Percentiles rank a stretch among this genome's conserved stretches.
Evolutionary conservation across 2,888 invertebrate species (phyloP).

Genomic region (Aquatica leii): DNA sequence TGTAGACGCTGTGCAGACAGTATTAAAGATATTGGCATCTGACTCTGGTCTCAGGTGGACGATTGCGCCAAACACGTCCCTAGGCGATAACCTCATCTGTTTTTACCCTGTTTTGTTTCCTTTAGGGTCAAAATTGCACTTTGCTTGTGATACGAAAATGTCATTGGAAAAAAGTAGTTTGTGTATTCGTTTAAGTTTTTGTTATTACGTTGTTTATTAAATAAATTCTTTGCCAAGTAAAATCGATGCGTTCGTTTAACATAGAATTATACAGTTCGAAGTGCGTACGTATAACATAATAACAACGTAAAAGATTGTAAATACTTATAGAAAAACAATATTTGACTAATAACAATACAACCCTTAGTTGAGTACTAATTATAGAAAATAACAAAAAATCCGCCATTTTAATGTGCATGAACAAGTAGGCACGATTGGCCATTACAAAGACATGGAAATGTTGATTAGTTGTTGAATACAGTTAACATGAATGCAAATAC

Average conservation of each 20-base stretch:
- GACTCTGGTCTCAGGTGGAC: slow-evolving; percentile 55
- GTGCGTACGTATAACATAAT: background rate
- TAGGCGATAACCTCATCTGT: slow-evolving; percentile 52
- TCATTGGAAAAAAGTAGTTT: slow-evolving; percentile 13
- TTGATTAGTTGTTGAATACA: slow-evolving; percentile 57
- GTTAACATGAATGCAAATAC: slow-evolving; percentile 55
- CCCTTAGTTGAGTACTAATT: slow-evolving; percentile 42
- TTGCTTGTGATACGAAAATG: slow-evolving; percentile 27
- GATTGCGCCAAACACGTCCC: slow-evolving; percentile 54
- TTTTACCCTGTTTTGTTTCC: slow-evolving; percentile 39
- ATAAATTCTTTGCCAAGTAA: background rate
- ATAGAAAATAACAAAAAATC: slow-evolving; percentile 36
- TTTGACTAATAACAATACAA: slow-evolving; percentile 25
- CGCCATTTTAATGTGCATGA: slow-evolving; percentile 47
- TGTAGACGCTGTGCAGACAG: slow-evolving; percentile 36
- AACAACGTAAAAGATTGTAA: too few species aligned
- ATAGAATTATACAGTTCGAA: background rate
- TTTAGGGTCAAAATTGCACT: slow-evolving; percentile 38
- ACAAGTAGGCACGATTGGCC: slow-evolving; percentile 46
- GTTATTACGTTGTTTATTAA: slow-evolving; percentile 7
- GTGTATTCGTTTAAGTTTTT: slow-evolving; percentile 7
- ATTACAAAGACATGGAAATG: slow-evolving; percentile 48
- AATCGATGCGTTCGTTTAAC: background rate
- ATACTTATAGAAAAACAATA: background rate
- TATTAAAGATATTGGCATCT: slow-evolving; percentile 50